Percentiles rank a stretch among this genome's conserved stretches.
Evolutionary conservation across 2,113 vertebrate species (phyloP).

Genomic region (Neomonachus schauinslandi): DNA sequence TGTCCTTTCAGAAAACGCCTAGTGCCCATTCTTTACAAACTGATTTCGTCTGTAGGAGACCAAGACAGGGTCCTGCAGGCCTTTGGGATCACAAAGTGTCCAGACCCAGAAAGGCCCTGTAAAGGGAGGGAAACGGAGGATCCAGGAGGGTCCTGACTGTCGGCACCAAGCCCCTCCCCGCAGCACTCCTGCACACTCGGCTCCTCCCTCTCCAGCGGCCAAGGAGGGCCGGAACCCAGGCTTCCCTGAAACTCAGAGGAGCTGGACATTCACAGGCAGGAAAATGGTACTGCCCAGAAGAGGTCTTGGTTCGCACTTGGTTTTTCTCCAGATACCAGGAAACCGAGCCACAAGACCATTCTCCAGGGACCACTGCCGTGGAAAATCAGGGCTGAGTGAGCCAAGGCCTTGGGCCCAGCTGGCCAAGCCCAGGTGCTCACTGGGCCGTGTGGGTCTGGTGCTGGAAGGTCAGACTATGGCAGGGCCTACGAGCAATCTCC

Average conservation of each 20-base stretch:
- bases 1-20: background rate
- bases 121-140: background rate
- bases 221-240: background rate
- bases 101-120: background rate
- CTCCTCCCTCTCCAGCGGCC: fast-evolving
- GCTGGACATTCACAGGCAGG: fast-evolving
- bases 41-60: background rate
- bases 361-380: fast-evolving
- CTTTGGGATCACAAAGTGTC: background rate
- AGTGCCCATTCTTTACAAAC: background rate
- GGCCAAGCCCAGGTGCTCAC: fast-evolving
- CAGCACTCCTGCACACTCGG: fast-evolving
- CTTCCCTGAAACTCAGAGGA: too few species aligned
- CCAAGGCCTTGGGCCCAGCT: background rate
- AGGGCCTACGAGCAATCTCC: fast-evolving
- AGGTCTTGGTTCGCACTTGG: fast-evolving
- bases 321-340: background rate
- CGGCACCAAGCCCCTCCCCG: fast-evolving
- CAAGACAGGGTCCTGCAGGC: background rate
- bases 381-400: too few species aligned
- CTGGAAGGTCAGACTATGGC: background rate
- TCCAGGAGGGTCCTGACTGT: background rate
- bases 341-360: background rate
- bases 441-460: fast-evolving
- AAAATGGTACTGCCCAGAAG: fast-evolving